Evolutionary conservation across 2,113 vertebrate species (phyloP), one percentile per base, ranked within the genome.

Genomic region (Phyllopteryx taeniolatus): DNA sequence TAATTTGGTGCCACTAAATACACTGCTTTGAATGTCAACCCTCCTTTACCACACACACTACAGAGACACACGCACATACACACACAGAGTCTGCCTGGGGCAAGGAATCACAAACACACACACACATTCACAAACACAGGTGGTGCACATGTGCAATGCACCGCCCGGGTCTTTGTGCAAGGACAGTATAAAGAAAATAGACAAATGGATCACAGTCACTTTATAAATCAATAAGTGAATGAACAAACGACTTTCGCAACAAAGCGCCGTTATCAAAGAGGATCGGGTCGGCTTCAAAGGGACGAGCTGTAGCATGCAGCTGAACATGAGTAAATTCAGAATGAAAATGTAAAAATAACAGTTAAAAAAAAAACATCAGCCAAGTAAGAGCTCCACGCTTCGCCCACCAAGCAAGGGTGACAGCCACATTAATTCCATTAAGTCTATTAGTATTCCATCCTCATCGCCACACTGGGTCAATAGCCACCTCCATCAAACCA

Each of bases 21-120:
- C 73, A 85, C 87, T 83, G 88, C 83, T 89, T 91, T 89, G 87
- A 91, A 91, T 90, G 87, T 89, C 89, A 91, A 83, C 83, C 84
- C 83, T 87, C 81, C 85, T 89, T 88, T 88, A 89, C 78, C 76
- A 85, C 76, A 83, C 79, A 81, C 76, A 81, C 71, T 53, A 79
- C 75, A 84, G 69, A 80, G 86, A 85, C 74, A 69, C 74, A 53
- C 35, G 35, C 87, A 80, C 85, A 90, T 89, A 88, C 89, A 80
- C 76, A 85, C 77, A 83, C 80, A 82, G 75, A 80, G 33, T 46
- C 22, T 17, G 66, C 66, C 66, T 49, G 27, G 66, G 66, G 27
- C 73, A 51, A 79, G 33, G 70, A 70, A 72, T 75, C 75, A 83
- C 63, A 83, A 71, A 85, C 70, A 82, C 83, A 85, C 72, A 70